Conservation (phyloP, 2,888 invertebrate species). For the Patella pellucida region DNA sequence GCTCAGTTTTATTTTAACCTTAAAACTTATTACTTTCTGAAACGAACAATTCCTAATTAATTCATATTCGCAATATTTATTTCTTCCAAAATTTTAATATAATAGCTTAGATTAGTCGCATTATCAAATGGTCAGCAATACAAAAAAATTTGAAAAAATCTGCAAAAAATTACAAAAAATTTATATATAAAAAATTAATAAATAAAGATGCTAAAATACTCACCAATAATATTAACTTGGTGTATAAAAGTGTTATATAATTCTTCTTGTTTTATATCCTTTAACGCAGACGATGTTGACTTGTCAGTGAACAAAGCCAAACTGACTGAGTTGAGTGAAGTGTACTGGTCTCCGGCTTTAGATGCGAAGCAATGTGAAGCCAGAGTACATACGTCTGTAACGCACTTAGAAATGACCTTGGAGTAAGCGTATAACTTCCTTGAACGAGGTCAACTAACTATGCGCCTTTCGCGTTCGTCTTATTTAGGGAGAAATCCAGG, state of each 20-base stretch:
- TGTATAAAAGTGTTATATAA: slow-evolving; percentile 1
- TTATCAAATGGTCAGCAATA: no score
- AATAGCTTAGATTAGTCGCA: no score
- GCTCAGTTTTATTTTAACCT: no score
- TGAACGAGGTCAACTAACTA: slow-evolving; percentile 3
- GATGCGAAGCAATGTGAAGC: not conserved
- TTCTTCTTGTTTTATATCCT: slow-evolving; percentile 14
- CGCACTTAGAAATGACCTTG: slow-evolving; percentile 7
- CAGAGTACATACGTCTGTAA: slow-evolving; percentile 9
- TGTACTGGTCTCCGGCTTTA: not conserved
- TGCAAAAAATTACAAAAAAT: not conserved
- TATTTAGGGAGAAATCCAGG: no score
- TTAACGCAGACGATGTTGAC: not conserved
- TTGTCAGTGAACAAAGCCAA: slow-evolving; percentile 4
- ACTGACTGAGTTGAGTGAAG: not conserved
- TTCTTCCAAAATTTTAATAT: no score
- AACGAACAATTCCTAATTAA: no score
- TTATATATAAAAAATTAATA: slow-evolving; percentile 4
- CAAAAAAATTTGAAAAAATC: not conserved
- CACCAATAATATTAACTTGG: not conserved
- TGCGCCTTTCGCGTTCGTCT: not conserved
- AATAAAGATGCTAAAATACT: slow-evolving; percentile 9
- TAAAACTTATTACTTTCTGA: no score
- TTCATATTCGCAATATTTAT: no score
- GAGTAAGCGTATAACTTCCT: not conserved